phyloP scores from a whole-genome alignment of 2,888 invertebrate genomes.

The Zaprionus obscuricornis region DNA sequence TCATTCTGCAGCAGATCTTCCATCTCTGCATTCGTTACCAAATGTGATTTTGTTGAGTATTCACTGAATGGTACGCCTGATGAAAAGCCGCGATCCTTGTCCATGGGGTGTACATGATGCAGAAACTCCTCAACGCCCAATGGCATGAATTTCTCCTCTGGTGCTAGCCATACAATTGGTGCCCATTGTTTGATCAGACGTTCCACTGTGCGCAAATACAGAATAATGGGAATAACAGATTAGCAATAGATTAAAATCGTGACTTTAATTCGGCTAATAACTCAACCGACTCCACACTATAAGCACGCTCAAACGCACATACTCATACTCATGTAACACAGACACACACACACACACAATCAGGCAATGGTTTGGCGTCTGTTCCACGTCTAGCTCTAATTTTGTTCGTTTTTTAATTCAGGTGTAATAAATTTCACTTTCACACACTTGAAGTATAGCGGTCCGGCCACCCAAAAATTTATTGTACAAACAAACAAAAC shows the following conservation, averaged over 20 bases:
- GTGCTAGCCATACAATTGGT: slow-evolving; percentile 87
- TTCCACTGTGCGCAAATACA: slow-evolving; percentile 72
- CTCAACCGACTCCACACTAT: slow-evolving; percentile 31
- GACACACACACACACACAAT: slow-evolving; percentile 1
- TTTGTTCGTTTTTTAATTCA: slow-evolving; percentile 56
- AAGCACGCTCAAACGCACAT: slow-evolving; percentile 2
- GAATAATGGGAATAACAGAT: slow-evolving; percentile 13
- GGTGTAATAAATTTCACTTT: slow-evolving; percentile 76
- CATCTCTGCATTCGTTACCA: slow-evolving; percentile 84
- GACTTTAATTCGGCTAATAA: slow-evolving; percentile 42
- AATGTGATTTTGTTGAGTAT: slow-evolving; percentile 83
- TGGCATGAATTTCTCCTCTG: slow-evolving; percentile 87
- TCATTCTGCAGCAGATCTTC: slow-evolving; percentile 80
- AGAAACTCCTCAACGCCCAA: slow-evolving; percentile 86
- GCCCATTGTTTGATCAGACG: slow-evolving; percentile 86
- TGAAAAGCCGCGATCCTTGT: slow-evolving; percentile 73
- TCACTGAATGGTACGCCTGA: slow-evolving; percentile 77
- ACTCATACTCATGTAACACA: not conserved
- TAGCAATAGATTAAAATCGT: not conserved
- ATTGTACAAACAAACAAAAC: slow-evolving; percentile 33
- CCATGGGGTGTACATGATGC: slow-evolving; percentile 84
- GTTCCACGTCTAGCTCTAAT: slow-evolving; percentile 52
- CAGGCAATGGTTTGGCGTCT: slow-evolving; percentile 13
- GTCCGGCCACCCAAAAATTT: slow-evolving; percentile 51
- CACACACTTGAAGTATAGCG: slow-evolving; percentile 62